Conservation (phyloP, 2,113 vertebrate genomes). For the Tachycineta bicolor region DNA sequence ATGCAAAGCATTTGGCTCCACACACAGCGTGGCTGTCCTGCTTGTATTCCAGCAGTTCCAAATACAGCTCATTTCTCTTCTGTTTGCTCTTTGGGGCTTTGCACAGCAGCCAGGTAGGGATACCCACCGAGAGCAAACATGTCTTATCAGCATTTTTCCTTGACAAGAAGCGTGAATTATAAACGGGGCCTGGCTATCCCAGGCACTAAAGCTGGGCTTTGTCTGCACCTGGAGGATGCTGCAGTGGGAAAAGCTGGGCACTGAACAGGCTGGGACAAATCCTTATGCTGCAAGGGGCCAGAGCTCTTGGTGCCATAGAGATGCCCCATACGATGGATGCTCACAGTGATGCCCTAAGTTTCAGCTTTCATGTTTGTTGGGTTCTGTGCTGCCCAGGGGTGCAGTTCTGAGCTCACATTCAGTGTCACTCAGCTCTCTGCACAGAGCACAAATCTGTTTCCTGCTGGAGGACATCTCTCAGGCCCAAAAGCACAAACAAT, state of each 20-base stretch:
- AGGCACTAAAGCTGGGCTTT: background rate
- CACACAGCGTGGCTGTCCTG: background rate
- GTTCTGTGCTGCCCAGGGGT: no score
- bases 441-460: no score
- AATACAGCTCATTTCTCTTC: background rate
- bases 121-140: background rate
- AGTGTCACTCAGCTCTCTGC: no score
- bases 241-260: background rate
- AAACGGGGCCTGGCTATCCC: background rate
- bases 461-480: no score
- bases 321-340: fast-evolving
- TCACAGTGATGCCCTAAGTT: background rate
- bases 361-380: no score
- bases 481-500: no score
- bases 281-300: background rate
- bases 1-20: conserved; percentile 15
- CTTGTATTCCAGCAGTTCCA: background rate
- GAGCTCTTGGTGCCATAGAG: background rate
- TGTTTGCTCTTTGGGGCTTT: background rate
- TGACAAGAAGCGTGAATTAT: background rate
- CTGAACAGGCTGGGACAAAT: background rate
- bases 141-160: background rate
- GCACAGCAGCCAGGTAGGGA: background rate
- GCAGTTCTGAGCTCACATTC: no score
- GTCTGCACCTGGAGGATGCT: background rate